Percentiles rank a stretch among this genome's conserved stretches.
These are phyloP conservation scores for Aviceda subcristata DNA, from an alignment of 2,113 vertebrate species.

Conservation along the genomic window DNA sequence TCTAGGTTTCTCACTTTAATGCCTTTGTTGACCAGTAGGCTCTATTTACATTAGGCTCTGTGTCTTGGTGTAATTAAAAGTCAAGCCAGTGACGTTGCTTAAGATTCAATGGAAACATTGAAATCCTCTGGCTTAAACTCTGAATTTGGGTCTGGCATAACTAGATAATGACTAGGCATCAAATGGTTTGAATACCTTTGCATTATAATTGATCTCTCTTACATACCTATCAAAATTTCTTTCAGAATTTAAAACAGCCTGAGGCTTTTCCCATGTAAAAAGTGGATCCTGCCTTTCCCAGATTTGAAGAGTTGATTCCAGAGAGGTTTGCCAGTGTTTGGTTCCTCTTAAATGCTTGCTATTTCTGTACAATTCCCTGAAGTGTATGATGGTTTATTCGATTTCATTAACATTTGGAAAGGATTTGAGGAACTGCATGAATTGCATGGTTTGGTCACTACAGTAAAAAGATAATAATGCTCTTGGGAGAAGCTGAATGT, in stretches of 20 bases:
- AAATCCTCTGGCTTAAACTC: background rate
- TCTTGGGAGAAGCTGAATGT: constrained; percentile 40
- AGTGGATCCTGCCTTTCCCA: background rate
- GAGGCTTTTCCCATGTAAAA: background rate
- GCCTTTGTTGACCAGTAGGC: background rate
- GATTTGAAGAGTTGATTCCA: background rate
- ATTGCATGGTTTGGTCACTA: constrained; percentile 54
- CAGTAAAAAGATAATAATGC: constrained; percentile 50
- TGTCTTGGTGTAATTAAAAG: background rate
- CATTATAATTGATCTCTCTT: background rate
- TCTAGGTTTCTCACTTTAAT: background rate
- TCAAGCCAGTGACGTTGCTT: background rate
- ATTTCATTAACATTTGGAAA: constrained; percentile 67
- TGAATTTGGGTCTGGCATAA: background rate
- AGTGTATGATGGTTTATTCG: constrained; percentile 37
- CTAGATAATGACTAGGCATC: background rate
- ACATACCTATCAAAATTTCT: background rate
- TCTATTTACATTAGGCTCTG: background rate
- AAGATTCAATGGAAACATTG: background rate
- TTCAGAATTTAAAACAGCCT: constrained; percentile 11
- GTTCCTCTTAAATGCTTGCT: constrained; percentile 37
- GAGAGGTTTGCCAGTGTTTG: constrained; percentile 27
- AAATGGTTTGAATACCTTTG: background rate
- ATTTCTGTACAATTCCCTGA: constrained; percentile 47
- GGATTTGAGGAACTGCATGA: constrained; percentile 52